phyloP scores from a whole-genome alignment of 2,113 vertebrate genomes.

The Buteo buteo region DNA sequence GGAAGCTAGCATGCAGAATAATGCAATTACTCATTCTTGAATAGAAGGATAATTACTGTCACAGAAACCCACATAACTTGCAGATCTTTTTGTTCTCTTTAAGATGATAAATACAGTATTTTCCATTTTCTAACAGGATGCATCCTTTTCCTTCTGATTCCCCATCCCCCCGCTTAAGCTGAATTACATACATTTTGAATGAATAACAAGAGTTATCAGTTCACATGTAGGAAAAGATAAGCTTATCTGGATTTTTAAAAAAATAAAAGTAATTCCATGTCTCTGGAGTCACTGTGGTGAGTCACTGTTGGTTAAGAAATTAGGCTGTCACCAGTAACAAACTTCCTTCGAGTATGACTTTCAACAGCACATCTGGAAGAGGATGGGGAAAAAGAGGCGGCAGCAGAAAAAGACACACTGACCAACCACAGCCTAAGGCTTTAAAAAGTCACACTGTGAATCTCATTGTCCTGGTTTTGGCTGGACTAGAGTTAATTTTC shows the following conservation, averaged over 20 bases:
- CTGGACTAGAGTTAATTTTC: too few species aligned
- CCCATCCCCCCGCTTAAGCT: not conserved
- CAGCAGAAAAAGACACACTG: not conserved
- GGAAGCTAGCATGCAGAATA: conserved; percentile 40
- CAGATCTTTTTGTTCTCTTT: conserved; percentile 63
- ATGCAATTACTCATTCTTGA: conserved; percentile 61
- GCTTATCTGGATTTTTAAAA: not conserved
- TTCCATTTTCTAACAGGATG: conserved; percentile 38
- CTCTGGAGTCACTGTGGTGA: not conserved
- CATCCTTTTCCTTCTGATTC: conserved; percentile 29
- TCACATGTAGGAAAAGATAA: not conserved
- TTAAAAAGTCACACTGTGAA: not conserved
- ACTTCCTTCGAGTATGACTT: not conserved
- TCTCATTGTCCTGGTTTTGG: not conserved
- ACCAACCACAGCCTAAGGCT: not conserved
- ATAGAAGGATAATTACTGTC: conserved; percentile 59
- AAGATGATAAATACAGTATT: conserved; percentile 61
- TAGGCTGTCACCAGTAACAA: not conserved
- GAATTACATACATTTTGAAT: conserved; percentile 23
- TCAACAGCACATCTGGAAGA: not conserved
- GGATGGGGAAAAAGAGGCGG: not conserved
- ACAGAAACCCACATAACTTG: conserved; percentile 57
- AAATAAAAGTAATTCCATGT: not conserved
- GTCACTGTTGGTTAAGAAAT: not conserved
- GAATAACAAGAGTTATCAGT: not conserved